Conservation (phyloP, 2,888 invertebrate genomes). For the Metallyticus violacea region DNA sequence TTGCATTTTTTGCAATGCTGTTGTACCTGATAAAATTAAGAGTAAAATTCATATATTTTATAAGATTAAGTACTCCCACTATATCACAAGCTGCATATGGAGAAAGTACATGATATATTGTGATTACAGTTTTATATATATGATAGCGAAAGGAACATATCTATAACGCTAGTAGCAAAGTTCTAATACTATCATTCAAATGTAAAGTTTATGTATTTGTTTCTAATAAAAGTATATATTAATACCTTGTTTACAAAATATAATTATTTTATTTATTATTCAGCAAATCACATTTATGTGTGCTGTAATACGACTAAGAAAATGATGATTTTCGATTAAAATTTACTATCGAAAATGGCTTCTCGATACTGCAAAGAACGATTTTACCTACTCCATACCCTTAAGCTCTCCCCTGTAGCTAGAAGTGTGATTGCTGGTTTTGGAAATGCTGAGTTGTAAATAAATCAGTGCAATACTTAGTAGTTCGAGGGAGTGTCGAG, state of each 20-base stretch:
- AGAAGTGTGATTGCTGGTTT: too few relatives aligned
- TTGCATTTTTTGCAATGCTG: neutral
- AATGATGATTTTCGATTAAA: too few relatives aligned
- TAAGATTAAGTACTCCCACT: neutral
- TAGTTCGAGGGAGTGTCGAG: too few relatives aligned
- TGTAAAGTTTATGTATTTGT: neutral
- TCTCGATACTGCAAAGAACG: too few relatives aligned
- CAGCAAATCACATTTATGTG: too few relatives aligned
- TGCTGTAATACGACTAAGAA: too few relatives aligned
- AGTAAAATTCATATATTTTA: neutral
- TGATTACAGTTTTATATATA: neutral
- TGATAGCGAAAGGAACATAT: neutral
- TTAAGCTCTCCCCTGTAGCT: too few relatives aligned
- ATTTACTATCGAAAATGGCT: too few relatives aligned
- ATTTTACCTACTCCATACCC: too few relatives aligned
- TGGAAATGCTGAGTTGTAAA: too few relatives aligned
- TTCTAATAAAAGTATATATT: neutral
- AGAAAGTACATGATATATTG: neutral
- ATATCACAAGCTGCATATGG: neutral
- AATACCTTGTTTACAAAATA: neutral
- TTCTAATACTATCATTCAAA: neutral
- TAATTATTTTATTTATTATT: neutral
- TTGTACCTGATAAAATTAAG: neutral
- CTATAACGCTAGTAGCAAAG: too few relatives aligned
- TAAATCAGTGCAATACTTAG: too few relatives aligned